phyloP scores from a whole-genome alignment of 2,113 vertebrate species.

The human region GRCh38 chr6:75368001-75368500 shows the following conservation, averaged over 20 bases:
- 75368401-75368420: not conserved
- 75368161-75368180: not conserved
- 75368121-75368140: not conserved
- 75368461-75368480: not conserved
- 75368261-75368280: slow-evolving; percentile 51
- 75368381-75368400: not conserved
- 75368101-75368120: not conserved
- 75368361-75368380: not conserved
- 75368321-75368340: not conserved
- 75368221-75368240: not conserved
- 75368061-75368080: not conserved
- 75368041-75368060: not conserved
- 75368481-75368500: not conserved
- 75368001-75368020: not conserved
- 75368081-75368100: not conserved
- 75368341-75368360: not conserved
- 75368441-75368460: not conserved
- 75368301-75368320: not conserved
- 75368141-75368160: not conserved
- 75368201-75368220: not conserved
- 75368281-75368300: not conserved
- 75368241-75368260: slow-evolving; percentile 52
- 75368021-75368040: not conserved
- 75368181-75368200: not conserved
- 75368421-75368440: not conserved